phyloP scores from a whole-genome alignment of 2,797 vertebrate species.

The Trematomus bernacchii region DNA sequence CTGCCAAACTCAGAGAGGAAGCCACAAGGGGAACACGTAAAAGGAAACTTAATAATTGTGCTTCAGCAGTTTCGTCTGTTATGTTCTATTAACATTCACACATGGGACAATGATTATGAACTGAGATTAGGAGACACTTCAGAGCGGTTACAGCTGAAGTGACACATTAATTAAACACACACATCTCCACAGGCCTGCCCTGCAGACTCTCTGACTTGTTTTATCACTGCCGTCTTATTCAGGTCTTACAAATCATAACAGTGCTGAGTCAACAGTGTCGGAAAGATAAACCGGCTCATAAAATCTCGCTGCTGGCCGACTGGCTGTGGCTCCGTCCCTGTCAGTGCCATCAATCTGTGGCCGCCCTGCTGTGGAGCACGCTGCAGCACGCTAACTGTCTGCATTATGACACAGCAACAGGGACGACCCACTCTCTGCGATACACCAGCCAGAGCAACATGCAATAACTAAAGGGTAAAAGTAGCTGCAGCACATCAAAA shows the following conservation, averaged over 20 bases:
- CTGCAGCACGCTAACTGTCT: slow-evolving; percentile 53
- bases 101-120: slow-evolving; percentile 22
- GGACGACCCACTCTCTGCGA: slow-evolving; percentile 20
- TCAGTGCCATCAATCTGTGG: slow-evolving; percentile 64
- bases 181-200: slow-evolving; percentile 38
- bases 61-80: slow-evolving; percentile 48
- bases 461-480: slow-evolving; percentile 1
- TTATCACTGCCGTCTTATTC: slow-evolving; percentile 44
- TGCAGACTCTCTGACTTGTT: slow-evolving; percentile 32
- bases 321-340: slow-evolving; percentile 44
- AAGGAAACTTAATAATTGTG: slow-evolving; percentile 39
- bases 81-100: slow-evolving; percentile 36
- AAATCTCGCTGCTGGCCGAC: slow-evolving; percentile 59
- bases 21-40: slow-evolving; percentile 30
- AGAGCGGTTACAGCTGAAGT: slow-evolving; percentile 26
- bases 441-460: slow-evolving; percentile 6
- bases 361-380: slow-evolving; percentile 41
- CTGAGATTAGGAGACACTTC: slow-evolving; percentile 23
- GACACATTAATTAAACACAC: slow-evolving; percentile 63
- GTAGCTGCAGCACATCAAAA: neutral
- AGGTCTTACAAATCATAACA: slow-evolving; percentile 57
- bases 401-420: slow-evolving; percentile 70
- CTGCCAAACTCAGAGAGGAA: slow-evolving; percentile 25
- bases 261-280: slow-evolving; percentile 55
- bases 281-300: slow-evolving; percentile 62